These are phyloP conservation scores for Trisateles emortualis DNA, from an alignment of 2,888 invertebrate species.

Conservation along the genomic window DNA sequence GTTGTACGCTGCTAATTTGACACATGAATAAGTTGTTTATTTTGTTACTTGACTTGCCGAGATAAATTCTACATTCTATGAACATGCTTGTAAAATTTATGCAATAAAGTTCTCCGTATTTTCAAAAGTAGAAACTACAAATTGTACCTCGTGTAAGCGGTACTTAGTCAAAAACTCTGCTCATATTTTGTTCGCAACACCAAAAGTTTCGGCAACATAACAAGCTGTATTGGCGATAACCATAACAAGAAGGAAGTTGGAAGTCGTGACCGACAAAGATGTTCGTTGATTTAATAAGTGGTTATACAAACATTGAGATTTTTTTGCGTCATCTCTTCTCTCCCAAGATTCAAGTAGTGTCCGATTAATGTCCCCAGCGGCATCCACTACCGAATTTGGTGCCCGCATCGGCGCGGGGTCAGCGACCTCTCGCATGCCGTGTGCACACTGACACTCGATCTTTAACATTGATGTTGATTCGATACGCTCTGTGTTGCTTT, in stretches of 20 bases:
- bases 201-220: neutral
- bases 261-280: constrained; percentile 4
- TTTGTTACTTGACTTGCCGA: constrained; percentile 6
- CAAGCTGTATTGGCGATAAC: constrained; percentile 1
- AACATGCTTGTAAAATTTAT: neutral
- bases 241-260: constrained; percentile 3
- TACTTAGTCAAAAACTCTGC: neutral
- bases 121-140: neutral
- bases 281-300: constrained; percentile 26
- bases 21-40: constrained; percentile 33
- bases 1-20: constrained; percentile 31
- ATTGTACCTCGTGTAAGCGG: neutral
- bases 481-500: constrained; percentile 53
- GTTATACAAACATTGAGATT: constrained; percentile 23
- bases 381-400: constrained; percentile 74
- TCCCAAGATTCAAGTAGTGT: constrained; percentile 55
- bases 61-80: constrained; percentile 11
- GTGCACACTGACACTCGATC: constrained; percentile 59
- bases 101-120: neutral
- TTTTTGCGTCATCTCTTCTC: constrained; percentile 50
- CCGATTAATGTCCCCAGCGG: constrained; percentile 77
- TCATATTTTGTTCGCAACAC: neutral
- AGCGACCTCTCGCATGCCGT: constrained; percentile 62
- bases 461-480: constrained; percentile 61
- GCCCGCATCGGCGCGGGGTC: constrained; percentile 74